phyloP scores from a whole-genome alignment of 2,113 vertebrate species.

The Scomber japonicus region DNA sequence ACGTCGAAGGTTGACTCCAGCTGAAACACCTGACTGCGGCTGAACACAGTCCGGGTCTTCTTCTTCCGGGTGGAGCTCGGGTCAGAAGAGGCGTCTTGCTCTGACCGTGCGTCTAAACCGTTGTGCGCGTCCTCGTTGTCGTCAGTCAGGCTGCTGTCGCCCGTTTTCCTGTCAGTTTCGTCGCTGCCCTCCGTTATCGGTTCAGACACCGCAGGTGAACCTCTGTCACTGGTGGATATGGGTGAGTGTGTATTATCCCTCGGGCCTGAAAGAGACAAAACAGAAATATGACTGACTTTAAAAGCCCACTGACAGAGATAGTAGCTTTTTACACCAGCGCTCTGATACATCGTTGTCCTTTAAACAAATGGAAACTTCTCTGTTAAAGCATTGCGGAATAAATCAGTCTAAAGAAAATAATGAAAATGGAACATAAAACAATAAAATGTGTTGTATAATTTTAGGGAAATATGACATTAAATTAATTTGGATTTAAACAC shows the following conservation, averaged over 20 bases:
- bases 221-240: slow-evolving; percentile 86
- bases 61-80: slow-evolving; percentile 84
- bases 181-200: slow-evolving; percentile 77
- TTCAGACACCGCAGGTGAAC: slow-evolving; percentile 88
- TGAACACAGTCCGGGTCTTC: slow-evolving; percentile 93
- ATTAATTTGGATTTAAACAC: not conserved
- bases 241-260: slow-evolving; percentile 59
- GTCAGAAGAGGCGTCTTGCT: slow-evolving; percentile 62
- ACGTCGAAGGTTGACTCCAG: slow-evolving; percentile 92
- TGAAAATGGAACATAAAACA: not conserved
- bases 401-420: not conserved
- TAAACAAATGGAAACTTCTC: not conserved
- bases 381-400: not conserved
- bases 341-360: not conserved
- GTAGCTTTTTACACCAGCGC: not conserved
- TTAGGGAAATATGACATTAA: not conserved
- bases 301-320: not conserved
- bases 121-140: slow-evolving; percentile 71
- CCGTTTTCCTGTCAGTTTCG: slow-evolving; percentile 65
- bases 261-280: slow-evolving; percentile 66
- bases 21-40: slow-evolving; percentile 92
- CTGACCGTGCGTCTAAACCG: slow-evolving; percentile 47
- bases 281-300: not conserved
- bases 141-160: slow-evolving; percentile 61
- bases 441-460: no score